These are phyloP conservation scores for Chironomus tepperi DNA, from an alignment of 1,140 invertebrate genomes.

Conservation along the genomic window DNA sequence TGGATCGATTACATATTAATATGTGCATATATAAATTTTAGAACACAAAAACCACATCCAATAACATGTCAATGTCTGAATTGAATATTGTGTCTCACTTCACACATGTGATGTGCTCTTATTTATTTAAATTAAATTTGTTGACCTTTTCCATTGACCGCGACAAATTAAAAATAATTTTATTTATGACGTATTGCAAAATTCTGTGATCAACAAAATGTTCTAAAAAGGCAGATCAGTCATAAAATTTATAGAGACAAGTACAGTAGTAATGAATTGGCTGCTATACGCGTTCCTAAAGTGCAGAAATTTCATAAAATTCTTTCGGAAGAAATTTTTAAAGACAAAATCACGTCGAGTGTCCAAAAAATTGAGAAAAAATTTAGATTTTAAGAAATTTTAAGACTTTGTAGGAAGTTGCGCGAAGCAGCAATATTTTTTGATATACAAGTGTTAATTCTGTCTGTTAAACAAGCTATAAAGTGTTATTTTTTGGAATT, in stretches of 20 bases:
- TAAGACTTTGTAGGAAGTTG: too few species aligned
- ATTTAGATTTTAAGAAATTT: not conserved
- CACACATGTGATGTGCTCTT: not conserved
- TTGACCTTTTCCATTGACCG: not conserved
- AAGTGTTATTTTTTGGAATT: not conserved
- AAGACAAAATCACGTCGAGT: not conserved
- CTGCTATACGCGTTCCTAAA: not conserved
- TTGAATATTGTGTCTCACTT: too few species aligned
- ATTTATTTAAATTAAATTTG: conserved; percentile 15
- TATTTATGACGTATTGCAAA: too few species aligned
- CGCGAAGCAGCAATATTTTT: too few species aligned
- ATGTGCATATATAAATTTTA: too few species aligned
- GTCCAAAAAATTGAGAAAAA: not conserved
- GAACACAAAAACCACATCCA: too few species aligned
- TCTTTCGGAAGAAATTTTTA: not conserved
- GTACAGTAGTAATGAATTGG: conserved; percentile 1
- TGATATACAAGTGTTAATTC: not conserved
- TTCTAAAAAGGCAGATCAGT: too few species aligned
- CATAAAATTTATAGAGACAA: too few species aligned
- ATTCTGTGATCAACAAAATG: too few species aligned
- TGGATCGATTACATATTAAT: too few species aligned
- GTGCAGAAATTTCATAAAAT: not conserved
- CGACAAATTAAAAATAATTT: not conserved
- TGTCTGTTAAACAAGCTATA: too few species aligned
- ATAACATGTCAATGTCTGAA: too few species aligned